Conservation (phyloP, 2,888 invertebrate species). For the Dorcus parallelipipedus region DNA sequence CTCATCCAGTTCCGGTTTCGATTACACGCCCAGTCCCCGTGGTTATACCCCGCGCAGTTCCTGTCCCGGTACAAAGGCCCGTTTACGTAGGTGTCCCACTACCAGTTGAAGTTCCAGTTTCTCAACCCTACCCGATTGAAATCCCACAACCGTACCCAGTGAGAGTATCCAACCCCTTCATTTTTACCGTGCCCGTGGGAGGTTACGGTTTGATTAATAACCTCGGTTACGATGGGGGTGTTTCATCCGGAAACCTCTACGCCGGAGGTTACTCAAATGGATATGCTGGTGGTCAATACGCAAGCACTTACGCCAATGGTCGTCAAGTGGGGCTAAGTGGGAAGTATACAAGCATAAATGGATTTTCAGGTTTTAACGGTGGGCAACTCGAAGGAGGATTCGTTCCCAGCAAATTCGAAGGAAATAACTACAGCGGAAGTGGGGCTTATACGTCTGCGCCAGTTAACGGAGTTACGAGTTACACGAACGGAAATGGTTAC, state of each 20-base stretch:
- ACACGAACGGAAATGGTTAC: no score
- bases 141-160: constrained; percentile 34
- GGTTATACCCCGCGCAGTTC: constrained; percentile 37
- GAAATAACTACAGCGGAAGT: not conserved
- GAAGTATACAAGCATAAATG: not conserved
- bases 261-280: constrained; percentile 19
- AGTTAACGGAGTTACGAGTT: no score
- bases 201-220: constrained; percentile 1
- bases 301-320: not conserved
- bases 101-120: constrained; percentile 19
- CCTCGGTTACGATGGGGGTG: not conserved
- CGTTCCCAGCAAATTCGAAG: not conserved
- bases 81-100: constrained; percentile 22
- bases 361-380: not conserved
- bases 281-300: constrained; percentile 9
- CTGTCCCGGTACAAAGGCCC: constrained; percentile 33
- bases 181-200: constrained; percentile 12
- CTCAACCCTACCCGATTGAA: constrained; percentile 24
- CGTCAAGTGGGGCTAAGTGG: not conserved
- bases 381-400: not conserved
- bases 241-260: constrained; percentile 7
- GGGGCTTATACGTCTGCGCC: no score
- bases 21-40: constrained; percentile 39
- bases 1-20: constrained; percentile 29
- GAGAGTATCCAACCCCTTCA: constrained; percentile 24